These are phyloP conservation scores for Leptoclinus maculatus DNA, from an alignment of 2,797 vertebrate genomes.

Conservation along the genomic window DNA sequence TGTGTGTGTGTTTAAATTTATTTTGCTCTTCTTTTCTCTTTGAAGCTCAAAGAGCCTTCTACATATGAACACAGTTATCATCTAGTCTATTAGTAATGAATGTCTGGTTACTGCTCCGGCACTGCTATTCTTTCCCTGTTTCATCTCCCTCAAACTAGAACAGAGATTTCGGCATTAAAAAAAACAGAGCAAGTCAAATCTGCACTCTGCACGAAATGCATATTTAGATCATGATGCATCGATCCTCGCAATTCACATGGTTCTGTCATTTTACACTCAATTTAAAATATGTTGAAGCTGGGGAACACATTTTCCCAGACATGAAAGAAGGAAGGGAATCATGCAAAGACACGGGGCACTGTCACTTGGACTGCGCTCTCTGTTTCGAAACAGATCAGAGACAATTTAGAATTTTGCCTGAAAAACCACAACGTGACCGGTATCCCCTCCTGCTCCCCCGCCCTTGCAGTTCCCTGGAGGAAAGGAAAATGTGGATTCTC, in stretches of 20 bases:
- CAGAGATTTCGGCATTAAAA: conserved; percentile 48
- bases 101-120: conserved; percentile 10
- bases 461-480: conserved; percentile 31
- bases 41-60: neutral
- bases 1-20: neutral
- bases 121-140: conserved; percentile 21
- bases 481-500: conserved; percentile 73
- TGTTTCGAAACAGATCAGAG: conserved; percentile 75
- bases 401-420: conserved; percentile 55
- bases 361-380: conserved; percentile 48
- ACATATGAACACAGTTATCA: conserved; percentile 2
- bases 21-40: neutral
- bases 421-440: conserved; percentile 70
- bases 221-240: conserved; percentile 72
- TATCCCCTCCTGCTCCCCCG: conserved; percentile 29
- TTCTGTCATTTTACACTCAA: conserved; percentile 75
- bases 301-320: conserved; percentile 65
- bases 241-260: conserved; percentile 61
- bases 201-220: conserved; percentile 61
- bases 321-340: conserved; percentile 59
- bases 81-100: conserved; percentile 8
- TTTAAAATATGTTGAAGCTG: conserved; percentile 66
- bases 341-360: conserved; percentile 44
- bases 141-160: conserved; percentile 47
- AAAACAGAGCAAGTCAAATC: conserved; percentile 37